These are phyloP conservation scores for Macropus fuliginosus DNA, from an alignment of 2,797 vertebrate genomes.

Conservation along the genomic window DNA sequence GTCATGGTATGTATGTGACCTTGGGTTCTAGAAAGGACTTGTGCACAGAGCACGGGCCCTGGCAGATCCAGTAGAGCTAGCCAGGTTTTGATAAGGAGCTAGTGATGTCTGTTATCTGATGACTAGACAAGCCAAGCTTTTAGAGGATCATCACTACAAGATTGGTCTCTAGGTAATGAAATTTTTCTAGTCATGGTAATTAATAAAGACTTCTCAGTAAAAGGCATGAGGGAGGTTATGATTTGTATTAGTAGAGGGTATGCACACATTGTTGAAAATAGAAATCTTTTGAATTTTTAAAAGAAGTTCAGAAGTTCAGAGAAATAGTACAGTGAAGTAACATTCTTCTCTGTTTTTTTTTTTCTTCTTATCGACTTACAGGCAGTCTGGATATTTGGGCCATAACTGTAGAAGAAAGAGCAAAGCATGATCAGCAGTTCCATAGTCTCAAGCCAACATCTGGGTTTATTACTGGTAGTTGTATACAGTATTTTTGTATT, in stretches of 20 bases:
- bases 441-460: constrained; percentile 94
- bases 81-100: background rate
- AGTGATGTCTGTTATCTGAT: background rate
- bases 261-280: background rate
- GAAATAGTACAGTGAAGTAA: background rate
- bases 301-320: background rate
- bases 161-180: background rate
- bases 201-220: background rate
- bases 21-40: background rate
- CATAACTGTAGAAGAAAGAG: constrained; percentile 96
- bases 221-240: background rate
- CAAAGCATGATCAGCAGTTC: constrained; percentile 99
- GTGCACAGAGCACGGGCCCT: background rate
- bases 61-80: background rate
- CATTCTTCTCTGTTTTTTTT: background rate
- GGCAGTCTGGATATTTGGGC: constrained; percentile 96
- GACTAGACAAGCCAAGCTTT: background rate
- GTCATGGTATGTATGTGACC: background rate
- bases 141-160: background rate
- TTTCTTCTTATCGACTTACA: constrained; percentile 73
- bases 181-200: background rate
- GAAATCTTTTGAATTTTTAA: fast-evolving
- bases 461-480: constrained; percentile 97
- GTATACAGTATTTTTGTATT: constrained; percentile 33
- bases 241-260: background rate